phyloP scores from a whole-genome alignment of 2,888 invertebrate species.

The Amphipoea lucens region DNA sequence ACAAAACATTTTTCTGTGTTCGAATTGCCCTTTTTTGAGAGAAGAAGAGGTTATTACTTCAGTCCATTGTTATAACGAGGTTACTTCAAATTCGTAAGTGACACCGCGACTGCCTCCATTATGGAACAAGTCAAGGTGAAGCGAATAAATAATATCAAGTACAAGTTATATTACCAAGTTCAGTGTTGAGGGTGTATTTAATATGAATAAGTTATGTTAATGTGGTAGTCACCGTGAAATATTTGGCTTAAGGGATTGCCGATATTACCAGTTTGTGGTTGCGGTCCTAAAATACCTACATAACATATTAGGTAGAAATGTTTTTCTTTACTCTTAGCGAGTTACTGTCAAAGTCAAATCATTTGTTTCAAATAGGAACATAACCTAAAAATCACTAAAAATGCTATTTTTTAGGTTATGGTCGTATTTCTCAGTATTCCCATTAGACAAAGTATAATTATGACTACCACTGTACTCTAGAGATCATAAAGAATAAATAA shows the following conservation, averaged over 20 bases:
- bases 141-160: conserved; percentile 52
- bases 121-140: conserved; percentile 48
- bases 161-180: conserved; percentile 51
- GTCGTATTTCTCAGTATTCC: too few relatives aligned
- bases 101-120: conserved; percentile 49
- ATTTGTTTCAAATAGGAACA: too few relatives aligned
- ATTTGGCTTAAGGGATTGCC: not conserved
- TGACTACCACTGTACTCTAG: too few relatives aligned
- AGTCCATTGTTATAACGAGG: conserved; percentile 67
- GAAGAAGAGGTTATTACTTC: conserved; percentile 69
- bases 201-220: conserved; percentile 44
- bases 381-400: too few relatives aligned
- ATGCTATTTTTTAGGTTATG: too few relatives aligned
- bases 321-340: not conserved
- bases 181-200: conserved; percentile 39
- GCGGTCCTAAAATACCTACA: too few relatives aligned
- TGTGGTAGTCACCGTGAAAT: not conserved
- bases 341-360: not conserved
- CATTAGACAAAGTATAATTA: too few relatives aligned
- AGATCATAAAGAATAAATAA: too few relatives aligned
- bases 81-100: conserved; percentile 60
- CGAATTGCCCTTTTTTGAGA: conserved; percentile 70
- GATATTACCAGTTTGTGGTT: not conserved
- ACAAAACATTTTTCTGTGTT: conserved; percentile 61
- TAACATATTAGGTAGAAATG: not conserved